Evolutionary conservation across 2,113 vertebrate genomes (phyloP).

Genomic region (Pelecanoides urinatrix): DNA sequence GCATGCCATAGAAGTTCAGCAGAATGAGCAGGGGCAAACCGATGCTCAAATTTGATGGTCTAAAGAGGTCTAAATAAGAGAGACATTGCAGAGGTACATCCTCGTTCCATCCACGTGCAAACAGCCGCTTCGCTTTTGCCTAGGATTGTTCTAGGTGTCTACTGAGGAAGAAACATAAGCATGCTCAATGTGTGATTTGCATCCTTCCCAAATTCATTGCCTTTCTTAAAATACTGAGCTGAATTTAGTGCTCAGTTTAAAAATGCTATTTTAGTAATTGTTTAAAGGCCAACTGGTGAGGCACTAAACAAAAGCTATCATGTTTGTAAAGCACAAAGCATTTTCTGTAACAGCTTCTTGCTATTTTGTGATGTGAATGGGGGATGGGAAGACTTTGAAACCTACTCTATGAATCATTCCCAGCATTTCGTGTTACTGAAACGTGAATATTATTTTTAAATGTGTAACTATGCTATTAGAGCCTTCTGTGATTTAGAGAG

Average conservation of each 20-base stretch:
- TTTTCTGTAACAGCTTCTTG: slow-evolving; percentile 5
- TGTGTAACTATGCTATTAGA: slow-evolving; percentile 23
- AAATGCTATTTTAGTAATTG: slow-evolving; percentile 38
- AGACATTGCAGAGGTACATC: neutral
- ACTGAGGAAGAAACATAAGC: neutral
- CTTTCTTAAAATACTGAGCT: slow-evolving; percentile 33
- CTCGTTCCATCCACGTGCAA: neutral
- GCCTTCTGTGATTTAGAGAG: slow-evolving; percentile 45
- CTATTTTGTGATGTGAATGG: neutral
- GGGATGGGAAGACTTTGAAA: neutral
- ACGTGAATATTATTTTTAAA: slow-evolving; percentile 20
- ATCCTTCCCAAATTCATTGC: neutral
- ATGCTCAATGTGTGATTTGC: neutral
- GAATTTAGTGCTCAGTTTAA: slow-evolving; percentile 46
- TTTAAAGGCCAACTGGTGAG: slow-evolving; percentile 29
- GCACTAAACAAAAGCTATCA: slow-evolving; percentile 38
- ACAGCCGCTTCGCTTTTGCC: neutral
- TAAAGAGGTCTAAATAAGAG: neutral
- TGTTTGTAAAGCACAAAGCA: slow-evolving; percentile 27
- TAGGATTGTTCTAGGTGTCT: neutral
- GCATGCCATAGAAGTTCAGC: neutral
- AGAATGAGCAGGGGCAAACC: neutral
- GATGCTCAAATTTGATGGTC: neutral
- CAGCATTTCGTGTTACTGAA: neutral
- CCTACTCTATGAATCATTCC: slow-evolving; percentile 17